These are phyloP conservation scores for Ictalurus punctatus DNA, from an alignment of 2,113 vertebrate genomes.

Conservation along the genomic window DNA sequence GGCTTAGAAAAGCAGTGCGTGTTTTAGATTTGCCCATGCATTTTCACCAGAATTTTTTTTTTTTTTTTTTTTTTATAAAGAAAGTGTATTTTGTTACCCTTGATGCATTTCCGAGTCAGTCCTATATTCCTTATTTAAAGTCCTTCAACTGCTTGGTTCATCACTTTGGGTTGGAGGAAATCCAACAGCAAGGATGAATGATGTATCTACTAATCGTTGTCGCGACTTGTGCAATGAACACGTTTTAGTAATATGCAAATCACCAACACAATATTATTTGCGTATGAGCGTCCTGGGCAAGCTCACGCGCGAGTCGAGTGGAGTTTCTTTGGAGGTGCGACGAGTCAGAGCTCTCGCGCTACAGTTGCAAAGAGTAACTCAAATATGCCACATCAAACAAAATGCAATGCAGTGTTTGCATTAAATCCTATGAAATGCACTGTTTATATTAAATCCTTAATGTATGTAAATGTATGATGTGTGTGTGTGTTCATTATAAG, in stretches of 20 bases:
- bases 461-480: neutral
- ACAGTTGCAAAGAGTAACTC: neutral
- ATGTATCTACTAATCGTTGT: neutral
- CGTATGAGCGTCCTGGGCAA: neutral
- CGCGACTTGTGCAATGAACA: neutral
- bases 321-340: neutral
- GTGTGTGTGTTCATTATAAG: neutral
- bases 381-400: neutral
- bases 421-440: neutral
- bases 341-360: neutral
- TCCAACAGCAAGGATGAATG: neutral
- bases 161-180: neutral
- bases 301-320: neutral
- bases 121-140: neutral
- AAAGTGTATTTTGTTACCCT: neutral
- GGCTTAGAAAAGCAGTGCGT: neutral
- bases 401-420: neutral
- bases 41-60: neutral
- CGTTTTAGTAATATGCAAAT: neutral
- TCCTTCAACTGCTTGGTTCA: neutral
- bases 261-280: neutral
- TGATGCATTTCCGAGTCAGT: neutral
- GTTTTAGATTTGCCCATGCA: neutral
- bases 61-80: too few species aligned
- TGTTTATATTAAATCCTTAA: neutral